These are phyloP conservation scores for Microcebus lehilahytsara DNA, from an alignment of 2,113 vertebrate species.

Conservation along the genomic window DNA sequence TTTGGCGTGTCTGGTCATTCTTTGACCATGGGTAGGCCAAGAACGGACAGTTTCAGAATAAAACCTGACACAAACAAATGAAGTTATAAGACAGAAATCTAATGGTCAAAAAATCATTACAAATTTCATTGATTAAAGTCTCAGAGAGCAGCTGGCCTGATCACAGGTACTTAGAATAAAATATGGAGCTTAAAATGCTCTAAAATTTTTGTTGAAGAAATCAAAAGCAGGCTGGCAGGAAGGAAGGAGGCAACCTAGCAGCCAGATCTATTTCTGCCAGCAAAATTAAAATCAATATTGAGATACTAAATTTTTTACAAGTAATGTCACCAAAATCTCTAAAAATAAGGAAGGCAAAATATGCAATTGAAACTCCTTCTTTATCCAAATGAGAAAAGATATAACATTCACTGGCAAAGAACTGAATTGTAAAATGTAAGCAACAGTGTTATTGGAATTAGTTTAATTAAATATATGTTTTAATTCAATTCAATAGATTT, in stretches of 20 bases:
- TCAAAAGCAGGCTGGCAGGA: neutral
- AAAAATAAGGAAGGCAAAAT: slow-evolving; percentile 25
- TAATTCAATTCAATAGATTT: neutral
- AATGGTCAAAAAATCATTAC: neutral
- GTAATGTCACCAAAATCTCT: neutral
- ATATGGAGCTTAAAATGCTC: neutral
- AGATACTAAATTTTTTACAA: neutral
- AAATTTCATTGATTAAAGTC: neutral
- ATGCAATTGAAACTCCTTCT: neutral
- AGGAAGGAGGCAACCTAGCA: neutral
- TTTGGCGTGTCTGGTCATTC: too few species aligned
- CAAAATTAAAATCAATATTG: neutral
- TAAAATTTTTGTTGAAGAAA: neutral
- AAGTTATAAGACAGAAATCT: neutral
- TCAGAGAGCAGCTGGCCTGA: neutral
- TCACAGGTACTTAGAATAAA: neutral
- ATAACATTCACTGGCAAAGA: neutral
- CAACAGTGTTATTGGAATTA: neutral
- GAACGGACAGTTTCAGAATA: too few species aligned
- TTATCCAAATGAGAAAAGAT: neutral
- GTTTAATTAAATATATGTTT: neutral
- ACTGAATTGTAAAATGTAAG: slow-evolving; percentile 33
- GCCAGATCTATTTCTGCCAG: neutral
- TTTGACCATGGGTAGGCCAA: too few species aligned
- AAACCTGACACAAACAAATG: neutral